These are phyloP conservation scores for Aethes cnicana DNA, from an alignment of 2,888 invertebrate genomes.

Conservation along the genomic window DNA sequence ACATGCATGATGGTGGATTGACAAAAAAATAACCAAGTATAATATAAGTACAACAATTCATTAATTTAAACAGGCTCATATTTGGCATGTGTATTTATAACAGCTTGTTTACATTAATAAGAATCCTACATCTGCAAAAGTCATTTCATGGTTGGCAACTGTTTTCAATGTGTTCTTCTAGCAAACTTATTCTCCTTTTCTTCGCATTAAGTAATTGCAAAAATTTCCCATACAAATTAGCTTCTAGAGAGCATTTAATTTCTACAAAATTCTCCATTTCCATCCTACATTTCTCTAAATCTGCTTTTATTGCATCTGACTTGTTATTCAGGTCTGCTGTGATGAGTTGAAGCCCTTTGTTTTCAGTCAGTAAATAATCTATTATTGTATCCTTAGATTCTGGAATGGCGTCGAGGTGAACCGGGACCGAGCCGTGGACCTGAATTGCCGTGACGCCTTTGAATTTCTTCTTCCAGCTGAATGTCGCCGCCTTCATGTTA, in stretches of 20 bases:
- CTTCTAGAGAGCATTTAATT: constrained; percentile 23
- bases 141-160: constrained; percentile 26
- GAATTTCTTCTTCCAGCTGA: constrained; percentile 27
- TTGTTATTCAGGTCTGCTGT: constrained; percentile 1
- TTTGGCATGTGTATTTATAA: too few species aligned
- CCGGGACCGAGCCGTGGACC: constrained; percentile 17
- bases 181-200: constrained; percentile 58
- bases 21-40: too few species aligned
- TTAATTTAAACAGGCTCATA: too few species aligned
- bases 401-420: constrained; percentile 14
- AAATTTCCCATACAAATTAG: constrained; percentile 31
- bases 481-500: constrained; percentile 1
- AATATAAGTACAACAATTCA: too few species aligned
- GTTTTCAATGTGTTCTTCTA: constrained; percentile 56
- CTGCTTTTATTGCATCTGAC: not conserved
- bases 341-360: constrained; percentile 3
- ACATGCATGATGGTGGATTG: too few species aligned
- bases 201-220: constrained; percentile 32
- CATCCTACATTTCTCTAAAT: constrained; percentile 18
- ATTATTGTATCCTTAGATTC: constrained; percentile 19
- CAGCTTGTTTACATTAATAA: too few species aligned
- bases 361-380: constrained; percentile 22
- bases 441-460: constrained; percentile 1
- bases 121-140: too few species aligned
- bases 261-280: constrained; percentile 28